A percentile compares a stretch with the other conserved stretches of the same genome.
phyloP scores from a whole-genome alignment of 2,113 vertebrate species.

The Sceloporus tristichus region DNA sequence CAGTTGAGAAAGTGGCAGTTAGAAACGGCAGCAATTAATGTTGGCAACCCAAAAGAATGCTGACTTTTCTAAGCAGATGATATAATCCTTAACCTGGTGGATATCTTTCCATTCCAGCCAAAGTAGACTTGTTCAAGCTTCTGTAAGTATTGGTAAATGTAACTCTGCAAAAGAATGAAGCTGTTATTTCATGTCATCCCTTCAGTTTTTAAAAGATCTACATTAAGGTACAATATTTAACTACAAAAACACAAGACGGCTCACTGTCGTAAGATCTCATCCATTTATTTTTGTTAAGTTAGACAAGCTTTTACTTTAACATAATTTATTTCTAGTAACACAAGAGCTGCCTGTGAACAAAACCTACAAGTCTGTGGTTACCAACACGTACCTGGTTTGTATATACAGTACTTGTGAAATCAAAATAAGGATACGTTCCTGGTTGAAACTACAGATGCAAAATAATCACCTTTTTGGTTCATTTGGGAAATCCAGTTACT shows the following conservation, averaged over 20 bases:
- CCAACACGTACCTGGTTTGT: neutral
- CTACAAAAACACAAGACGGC: conserved; percentile 1
- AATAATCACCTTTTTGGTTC: neutral
- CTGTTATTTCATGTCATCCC: neutral
- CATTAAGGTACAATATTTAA: neutral
- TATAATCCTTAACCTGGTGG: neutral
- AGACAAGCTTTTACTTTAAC: neutral
- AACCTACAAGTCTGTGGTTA: neutral
- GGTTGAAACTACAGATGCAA: neutral
- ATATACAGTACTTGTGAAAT: neutral
- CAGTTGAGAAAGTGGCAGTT: neutral
- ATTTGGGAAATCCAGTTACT: neutral
- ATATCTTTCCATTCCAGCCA: neutral
- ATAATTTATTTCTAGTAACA: neutral
- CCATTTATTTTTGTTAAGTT: neutral
- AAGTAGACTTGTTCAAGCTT: neutral
- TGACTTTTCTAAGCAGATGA: neutral
- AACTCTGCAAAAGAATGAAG: neutral
- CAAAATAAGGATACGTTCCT: conserved; percentile 17
- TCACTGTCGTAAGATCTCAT: neutral
- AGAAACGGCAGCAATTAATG: neutral
- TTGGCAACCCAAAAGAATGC: neutral
- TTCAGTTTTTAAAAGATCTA: neutral
- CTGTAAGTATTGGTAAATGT: neutral
- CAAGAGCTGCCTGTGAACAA: conserved; percentile 1